Evolutionary conservation across 1,140 invertebrate species (phyloP).

Genomic region (Aphis gossypii): DNA sequence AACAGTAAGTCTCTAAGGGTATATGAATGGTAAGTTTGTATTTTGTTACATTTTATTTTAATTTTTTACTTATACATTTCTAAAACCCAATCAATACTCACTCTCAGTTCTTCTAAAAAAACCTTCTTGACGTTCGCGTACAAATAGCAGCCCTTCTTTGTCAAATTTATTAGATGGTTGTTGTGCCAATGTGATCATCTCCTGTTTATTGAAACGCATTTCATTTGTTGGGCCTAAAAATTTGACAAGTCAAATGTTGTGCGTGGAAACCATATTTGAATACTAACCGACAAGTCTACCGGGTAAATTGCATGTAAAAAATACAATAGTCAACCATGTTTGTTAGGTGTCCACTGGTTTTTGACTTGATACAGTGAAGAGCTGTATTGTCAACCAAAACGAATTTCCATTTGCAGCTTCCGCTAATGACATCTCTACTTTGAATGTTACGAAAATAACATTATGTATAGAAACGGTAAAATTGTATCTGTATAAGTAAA

Average conservation of each 20-base stretch:
- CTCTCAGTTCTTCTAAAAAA: constrained; percentile 91
- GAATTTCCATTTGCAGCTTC: not conserved
- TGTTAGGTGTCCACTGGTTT: not conserved
- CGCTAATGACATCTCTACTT: not conserved
- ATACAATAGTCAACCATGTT: not conserved
- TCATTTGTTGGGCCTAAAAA: constrained; percentile 36
- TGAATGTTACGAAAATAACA: not conserved
- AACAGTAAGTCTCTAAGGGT: not conserved
- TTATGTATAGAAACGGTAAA: not conserved
- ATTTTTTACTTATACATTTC: not conserved
- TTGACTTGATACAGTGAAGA: not conserved
- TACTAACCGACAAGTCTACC: not conserved
- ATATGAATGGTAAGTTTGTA: not conserved
- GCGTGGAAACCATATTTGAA: not conserved
- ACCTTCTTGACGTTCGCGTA: constrained; percentile 87
- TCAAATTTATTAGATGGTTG: constrained; percentile 89
- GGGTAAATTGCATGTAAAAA: not conserved
- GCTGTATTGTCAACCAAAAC: not conserved
- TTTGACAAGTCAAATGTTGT: not conserved
- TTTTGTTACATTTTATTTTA: not conserved
- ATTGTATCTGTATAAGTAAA: not conserved
- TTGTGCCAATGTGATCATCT: constrained; percentile 81
- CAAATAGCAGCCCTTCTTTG: constrained; percentile 86
- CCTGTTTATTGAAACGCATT: constrained; percentile 92
- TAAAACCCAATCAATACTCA: constrained; percentile 64